A percentile compares a stretch with the other conserved stretches of the same genome.
Evolutionary conservation across 2,888 invertebrate genomes (phyloP).

Genomic region (Limnephilus lunatus): DNA sequence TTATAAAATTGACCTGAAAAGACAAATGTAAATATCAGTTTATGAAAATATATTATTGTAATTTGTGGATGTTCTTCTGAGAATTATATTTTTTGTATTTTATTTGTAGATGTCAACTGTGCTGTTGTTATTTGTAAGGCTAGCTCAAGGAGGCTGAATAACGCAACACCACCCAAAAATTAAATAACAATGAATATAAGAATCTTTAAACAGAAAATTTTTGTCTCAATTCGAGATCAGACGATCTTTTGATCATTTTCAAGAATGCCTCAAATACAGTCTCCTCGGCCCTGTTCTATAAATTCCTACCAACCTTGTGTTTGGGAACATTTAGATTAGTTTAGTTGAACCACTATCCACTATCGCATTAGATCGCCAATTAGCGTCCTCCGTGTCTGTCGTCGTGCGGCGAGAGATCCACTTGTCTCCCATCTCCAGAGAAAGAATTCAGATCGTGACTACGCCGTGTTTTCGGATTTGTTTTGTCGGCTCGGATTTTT

Average conservation of each 20-base stretch:
- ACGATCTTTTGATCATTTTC: background rate
- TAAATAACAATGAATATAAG: background rate
- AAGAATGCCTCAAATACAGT: background rate
- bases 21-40: no score
- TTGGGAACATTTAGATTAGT: constrained; percentile 20
- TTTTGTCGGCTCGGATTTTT: constrained; percentile 40
- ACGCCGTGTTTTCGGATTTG: constrained; percentile 38
- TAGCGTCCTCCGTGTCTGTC: constrained; percentile 59
- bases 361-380: constrained; percentile 61
- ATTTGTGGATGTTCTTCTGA: no score
- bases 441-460: constrained; percentile 45
- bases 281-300: constrained; percentile 17
- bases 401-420: constrained; percentile 47
- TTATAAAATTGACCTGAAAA: no score
- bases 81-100: no score
- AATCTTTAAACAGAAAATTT: background rate
- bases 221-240: background rate
- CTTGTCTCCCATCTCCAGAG: constrained; percentile 38
- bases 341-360: constrained; percentile 3
- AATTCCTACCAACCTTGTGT: background rate
- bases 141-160: no score
- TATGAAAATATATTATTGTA: no score
- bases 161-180: no score
- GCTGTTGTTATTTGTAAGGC: no score
- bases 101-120: no score